Percentiles rank a stretch among this genome's conserved stretches.
These are phyloP conservation scores for Dipodomys merriami DNA, from an alignment of 2,113 vertebrate species.

Conservation along the genomic window DNA sequence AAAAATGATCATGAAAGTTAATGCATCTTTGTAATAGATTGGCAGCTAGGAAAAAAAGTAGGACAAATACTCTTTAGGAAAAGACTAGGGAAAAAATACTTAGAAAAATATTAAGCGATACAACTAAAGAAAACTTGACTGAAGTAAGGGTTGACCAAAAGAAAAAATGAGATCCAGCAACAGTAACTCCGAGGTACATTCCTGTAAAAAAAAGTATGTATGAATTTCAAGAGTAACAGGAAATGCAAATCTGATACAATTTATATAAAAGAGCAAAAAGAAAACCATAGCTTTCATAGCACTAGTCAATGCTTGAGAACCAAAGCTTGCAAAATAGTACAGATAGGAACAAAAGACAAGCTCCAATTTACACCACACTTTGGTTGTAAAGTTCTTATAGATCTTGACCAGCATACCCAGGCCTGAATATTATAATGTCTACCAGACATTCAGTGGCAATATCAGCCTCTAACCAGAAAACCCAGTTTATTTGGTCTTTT, in stretches of 20 bases:
- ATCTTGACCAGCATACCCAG: neutral
- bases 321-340: too few species aligned
- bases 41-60: neutral
- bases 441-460: neutral
- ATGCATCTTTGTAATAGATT: neutral
- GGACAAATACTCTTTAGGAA: neutral
- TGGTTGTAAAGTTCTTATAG: neutral
- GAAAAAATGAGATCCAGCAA: neutral
- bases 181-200: fast-evolving
- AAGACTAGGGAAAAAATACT: neutral
- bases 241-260: neutral
- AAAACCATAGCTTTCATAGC: neutral
- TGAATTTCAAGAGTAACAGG: neutral
- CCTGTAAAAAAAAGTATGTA: neutral
- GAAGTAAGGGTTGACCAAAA: neutral
- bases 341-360: neutral
- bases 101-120: slow-evolving; percentile 33
- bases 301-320: neutral
- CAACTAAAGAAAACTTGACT: slow-evolving; percentile 54
- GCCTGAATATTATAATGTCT: neutral
- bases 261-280: neutral
- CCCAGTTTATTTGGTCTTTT: too few species aligned
- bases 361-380: neutral
- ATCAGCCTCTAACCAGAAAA: too few species aligned
- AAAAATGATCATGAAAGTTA: neutral